Base-by-base conservation (phyloP, 2,888 invertebrate genomes). In the Sinopyrophorus schimmeli region DNA sequence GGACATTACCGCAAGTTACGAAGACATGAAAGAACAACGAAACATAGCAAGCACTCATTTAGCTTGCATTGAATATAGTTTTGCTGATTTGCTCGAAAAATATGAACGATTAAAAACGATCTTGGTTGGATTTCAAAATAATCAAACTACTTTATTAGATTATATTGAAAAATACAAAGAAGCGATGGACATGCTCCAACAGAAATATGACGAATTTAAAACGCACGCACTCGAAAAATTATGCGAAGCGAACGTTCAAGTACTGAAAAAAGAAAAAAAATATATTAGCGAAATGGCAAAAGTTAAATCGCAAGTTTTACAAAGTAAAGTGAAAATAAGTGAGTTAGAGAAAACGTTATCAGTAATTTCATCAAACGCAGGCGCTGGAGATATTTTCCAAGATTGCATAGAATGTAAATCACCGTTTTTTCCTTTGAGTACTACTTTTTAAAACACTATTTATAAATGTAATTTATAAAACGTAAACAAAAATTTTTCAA, bases 71-170 rank as follows among this genome's bases (percentile, higher is more conserved):
- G 69, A 71, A 51, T 34, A 38, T 4, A 63, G 70, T 14, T 71
- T 68, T 47, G 52, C 59, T n/a, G 66, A 68, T 30, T 49, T 73
- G 4, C 34, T 69, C 7, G 59, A 62, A 10, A 70, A 70, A 47
- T 71, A 66, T 49, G 66, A 67, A 44, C 62, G 64, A 30, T 60
- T 70, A 0, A 70, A 68, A 55, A 32, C 47, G 2, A 57, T 68
- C 3, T 60, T 73, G 9, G 42, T 56, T 18, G 65, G 64, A 1
- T 66, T 66, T 28, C 64, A 67, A 53, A 48, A 58, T 14, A 69
- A 71, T 51, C 68, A 73, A 41, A 55, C 58, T 2, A 34, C 61
- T 1, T 53, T 71, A 21, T 55, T 62, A 37, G 48, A 57, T 14
- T 62, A 70, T 48, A 50, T 71, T 3, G 43, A 50, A 9, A 59